A percentile compares a stretch with the other conserved stretches of the same genome.
Conservation (phyloP, 2,113 vertebrate genomes). For the Nannobrachium achirus region DNA sequence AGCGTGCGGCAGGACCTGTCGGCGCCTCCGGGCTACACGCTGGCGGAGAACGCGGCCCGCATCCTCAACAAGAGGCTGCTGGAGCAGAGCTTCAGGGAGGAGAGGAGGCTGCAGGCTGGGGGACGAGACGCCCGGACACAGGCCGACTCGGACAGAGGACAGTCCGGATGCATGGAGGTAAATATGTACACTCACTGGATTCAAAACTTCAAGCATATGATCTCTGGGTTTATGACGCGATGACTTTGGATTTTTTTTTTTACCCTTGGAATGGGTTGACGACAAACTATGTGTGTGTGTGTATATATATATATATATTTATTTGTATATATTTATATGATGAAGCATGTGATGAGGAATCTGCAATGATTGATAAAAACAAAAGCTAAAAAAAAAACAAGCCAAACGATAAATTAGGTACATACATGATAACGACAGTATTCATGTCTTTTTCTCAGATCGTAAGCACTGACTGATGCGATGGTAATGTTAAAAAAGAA, state of each 20-base stretch:
- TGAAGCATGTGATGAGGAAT: neutral
- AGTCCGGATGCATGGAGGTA: conserved; percentile 94
- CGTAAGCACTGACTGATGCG: conserved; percentile 69
- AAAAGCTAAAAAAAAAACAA: too few relatives aligned
- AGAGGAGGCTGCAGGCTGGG: conserved; percentile 80
- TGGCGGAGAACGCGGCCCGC: conserved; percentile 91
- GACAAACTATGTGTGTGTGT: neutral
- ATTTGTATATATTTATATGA: conserved; percentile 4
- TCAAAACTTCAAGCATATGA: conserved; percentile 45
- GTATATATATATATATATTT: neutral
- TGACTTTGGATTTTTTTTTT: conserved; percentile 36
- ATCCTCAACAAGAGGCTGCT: conserved; percentile 93
- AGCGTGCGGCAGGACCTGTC: conserved; percentile 91
- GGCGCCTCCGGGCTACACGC: conserved; percentile 90
- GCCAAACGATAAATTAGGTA: conserved; percentile 3
- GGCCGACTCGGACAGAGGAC: conserved; percentile 68
- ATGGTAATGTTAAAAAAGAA: conserved; percentile 64
- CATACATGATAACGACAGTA: conserved; percentile 42
- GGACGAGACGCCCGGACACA: conserved; percentile 74
- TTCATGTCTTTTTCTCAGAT: conserved; percentile 68
- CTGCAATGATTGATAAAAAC: conserved; percentile 14
- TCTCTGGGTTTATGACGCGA: conserved; percentile 53
- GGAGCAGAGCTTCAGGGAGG: conserved; percentile 91
- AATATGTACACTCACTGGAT: conserved; percentile 62
- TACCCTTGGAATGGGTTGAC: conserved; percentile 9